Evolutionary conservation across 2,888 invertebrate genomes (phyloP), one percentile per base, ranked within the genome.

Genomic region (Scaptomyza polygonia): DNA sequence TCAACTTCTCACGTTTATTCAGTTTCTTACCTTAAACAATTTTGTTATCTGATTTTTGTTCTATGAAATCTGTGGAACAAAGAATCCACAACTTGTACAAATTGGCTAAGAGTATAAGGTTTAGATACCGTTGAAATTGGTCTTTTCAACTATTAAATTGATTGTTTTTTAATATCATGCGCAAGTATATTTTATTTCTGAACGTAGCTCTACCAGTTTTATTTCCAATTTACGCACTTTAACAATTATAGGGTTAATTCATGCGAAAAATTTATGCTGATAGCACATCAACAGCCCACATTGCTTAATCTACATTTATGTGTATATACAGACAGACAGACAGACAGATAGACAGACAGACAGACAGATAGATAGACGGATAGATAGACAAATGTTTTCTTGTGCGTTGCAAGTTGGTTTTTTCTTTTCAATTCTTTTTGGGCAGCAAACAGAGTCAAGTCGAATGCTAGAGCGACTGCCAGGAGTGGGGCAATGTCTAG

Each of bases 191-290:
- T n/a, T n/a, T n/a, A n/a, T n/a, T n/a, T n/a, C n/a, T n/a, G n/a
- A n/a, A n/a, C n/a, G n/a, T n/a, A n/a, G n/a, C n/a, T n/a, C n/a
- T n/a, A n/a, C n/a, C n/a, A n/a, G n/a, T n/a, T n/a, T 49, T 14
- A 25, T 16, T 36, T 36, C 14, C 11, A 54, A 30, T 40, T 48
- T 9, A 43, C 43, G 45, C 43, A 76, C 44, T 57, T 57, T 21
- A 34, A 49, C 56, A 63, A 57, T 77, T 67, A 71, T 44, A 48
- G 71, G 67, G 74, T 84, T 86, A 80, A 83, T 61, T 70, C 73
- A 73, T 56, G 66, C 68, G 65, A 70, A 68, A 67, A 72, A 55
- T 55, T 72, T 65, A 58, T 68, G 65, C 58, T 52, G 65, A 54
- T 52, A 45, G 21, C 36, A 36, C 18, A 48, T 66, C 32, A 29